Evolutionary conservation across 1,140 invertebrate genomes (phyloP), one percentile per base, ranked within the genome.

Genomic region (Anoplophora glabripennis): DNA sequence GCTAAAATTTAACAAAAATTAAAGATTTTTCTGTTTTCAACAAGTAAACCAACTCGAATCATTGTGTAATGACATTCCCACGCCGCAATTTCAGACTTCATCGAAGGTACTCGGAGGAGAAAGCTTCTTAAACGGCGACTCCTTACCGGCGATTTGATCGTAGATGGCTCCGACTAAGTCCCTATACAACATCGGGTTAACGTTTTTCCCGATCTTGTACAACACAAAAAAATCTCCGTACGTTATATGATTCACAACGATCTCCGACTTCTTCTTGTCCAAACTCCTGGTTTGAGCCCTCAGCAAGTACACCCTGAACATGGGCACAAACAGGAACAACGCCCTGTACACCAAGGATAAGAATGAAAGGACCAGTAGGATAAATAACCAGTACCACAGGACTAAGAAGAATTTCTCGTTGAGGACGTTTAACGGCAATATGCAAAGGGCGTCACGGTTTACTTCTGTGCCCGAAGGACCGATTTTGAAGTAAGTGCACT

Each of bases 341-440:
- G 81, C 53, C 21, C 75, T 76, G 69, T 87, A 90, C 1, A 90
- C 59, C 1, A 92, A 70, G 40, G 84, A 81, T 3, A 88, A 59
- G 15, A 77, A 77, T 1, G 87, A 84, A 7, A 90, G 49, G 14
- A 83, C 65, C 10, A 83, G 77, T 34, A 92, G 75, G 18, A 87
- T 71, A 35, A 90, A 80, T 48, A 92, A 86, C 90, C 90, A 93
- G 71, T 91, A 86, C 88, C 88, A 91, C 0, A 92, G 71, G 46
- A 92, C 84, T 9, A 87, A 78, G 66, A 89, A 92, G 46, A 91
- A 85, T 71, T 92, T 92, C 68, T 91, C 89, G 71, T 91, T 90
- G 11, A 92, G 77, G 57, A 90, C 84, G 67, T 92, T 92, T 8
- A 91, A 67, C 0, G 89, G 86, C 44, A 92, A 73, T 5, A 91